phyloP scores from a whole-genome alignment of 2,888 invertebrate species.

The Nemoura dubitans region DNA sequence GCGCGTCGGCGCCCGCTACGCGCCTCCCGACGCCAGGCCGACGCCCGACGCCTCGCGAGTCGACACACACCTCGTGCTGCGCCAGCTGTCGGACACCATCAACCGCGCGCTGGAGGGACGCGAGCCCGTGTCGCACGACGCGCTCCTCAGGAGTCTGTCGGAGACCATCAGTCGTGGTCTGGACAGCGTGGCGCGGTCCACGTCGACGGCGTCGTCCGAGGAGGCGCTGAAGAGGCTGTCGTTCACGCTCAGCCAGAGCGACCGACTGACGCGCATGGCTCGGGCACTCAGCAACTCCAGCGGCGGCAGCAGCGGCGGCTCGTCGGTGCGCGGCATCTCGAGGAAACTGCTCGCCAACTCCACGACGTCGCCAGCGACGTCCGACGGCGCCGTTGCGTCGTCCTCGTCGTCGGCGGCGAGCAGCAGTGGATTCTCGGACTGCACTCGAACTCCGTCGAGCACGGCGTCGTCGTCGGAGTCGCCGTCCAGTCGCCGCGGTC shows the following conservation, averaged over 20 bases:
- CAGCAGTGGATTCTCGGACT: slow-evolving; percentile 52
- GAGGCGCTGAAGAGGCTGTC: slow-evolving; percentile 60
- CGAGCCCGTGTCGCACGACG: slow-evolving; percentile 57
- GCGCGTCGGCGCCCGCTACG: slow-evolving; percentile 8
- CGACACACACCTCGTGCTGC: slow-evolving; percentile 56
- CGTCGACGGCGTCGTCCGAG: slow-evolving; percentile 55
- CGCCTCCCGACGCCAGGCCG: slow-evolving; percentile 50
- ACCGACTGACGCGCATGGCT: slow-evolving; percentile 58
- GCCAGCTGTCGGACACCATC: slow-evolving; percentile 59
- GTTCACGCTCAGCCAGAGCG: slow-evolving; percentile 59
- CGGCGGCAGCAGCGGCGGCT: slow-evolving; percentile 57
- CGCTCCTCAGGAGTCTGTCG: slow-evolving; percentile 59
- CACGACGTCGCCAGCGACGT: background rate
- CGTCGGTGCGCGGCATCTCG: slow-evolving; percentile 52
- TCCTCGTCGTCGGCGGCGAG: slow-evolving; percentile 50
- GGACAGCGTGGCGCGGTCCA: slow-evolving; percentile 54
- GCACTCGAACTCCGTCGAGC: slow-evolving; percentile 49
- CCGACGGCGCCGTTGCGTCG: slow-evolving; percentile 40
- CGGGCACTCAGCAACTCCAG: slow-evolving; percentile 58
- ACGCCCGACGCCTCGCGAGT: background rate
- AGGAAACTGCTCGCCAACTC: background rate
- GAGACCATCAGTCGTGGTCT: slow-evolving; percentile 58
- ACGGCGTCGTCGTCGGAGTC: slow-evolving; percentile 46
- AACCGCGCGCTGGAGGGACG: slow-evolving; percentile 59
- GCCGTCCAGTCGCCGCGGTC: slow-evolving; percentile 34